Percentiles rank a stretch among this genome's conserved stretches.
phyloP scores from a whole-genome alignment of 2,113 vertebrate species.

The Callopanchax toddi region DNA sequence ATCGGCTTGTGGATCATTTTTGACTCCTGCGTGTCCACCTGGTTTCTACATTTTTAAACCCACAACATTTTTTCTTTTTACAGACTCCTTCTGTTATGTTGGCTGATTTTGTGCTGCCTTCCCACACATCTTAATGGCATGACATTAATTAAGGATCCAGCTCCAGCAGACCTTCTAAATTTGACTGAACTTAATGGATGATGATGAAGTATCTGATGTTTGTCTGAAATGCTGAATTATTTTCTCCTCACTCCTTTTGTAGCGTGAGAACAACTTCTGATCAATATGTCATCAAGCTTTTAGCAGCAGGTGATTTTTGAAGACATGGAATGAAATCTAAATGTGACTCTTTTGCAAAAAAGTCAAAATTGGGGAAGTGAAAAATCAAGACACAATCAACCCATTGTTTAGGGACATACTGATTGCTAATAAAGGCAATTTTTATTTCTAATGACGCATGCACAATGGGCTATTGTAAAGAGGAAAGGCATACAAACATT shows the following conservation, averaged over 20 bases:
- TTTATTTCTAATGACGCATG: not conserved
- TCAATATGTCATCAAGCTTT: not conserved
- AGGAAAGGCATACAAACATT: not conserved
- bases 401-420: not conserved
- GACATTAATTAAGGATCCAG: not conserved
- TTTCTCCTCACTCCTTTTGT: not conserved
- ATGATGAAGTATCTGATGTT: not conserved
- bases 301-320: not conserved
- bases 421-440: not conserved
- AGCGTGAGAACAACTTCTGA: not conserved
- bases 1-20: not conserved
- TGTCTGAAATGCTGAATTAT: not conserved
- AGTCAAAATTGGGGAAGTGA: not conserved
- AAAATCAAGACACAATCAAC: not conserved
- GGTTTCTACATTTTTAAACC: not conserved
- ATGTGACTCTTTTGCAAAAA: not conserved
- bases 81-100: constrained; percentile 1
- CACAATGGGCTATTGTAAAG: constrained; percentile 1
- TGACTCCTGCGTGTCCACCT: not conserved
- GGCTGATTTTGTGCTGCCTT: not conserved
- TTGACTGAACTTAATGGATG: constrained; percentile 1
- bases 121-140: not conserved
- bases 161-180: not conserved
- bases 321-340: not conserved
- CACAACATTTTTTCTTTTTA: not conserved